A percentile compares a stretch with the other conserved stretches of the same genome.
These are phyloP conservation scores for Tryphoninae sp. DNA, from an alignment of 2,888 invertebrate species.

Conservation along the genomic window DNA sequence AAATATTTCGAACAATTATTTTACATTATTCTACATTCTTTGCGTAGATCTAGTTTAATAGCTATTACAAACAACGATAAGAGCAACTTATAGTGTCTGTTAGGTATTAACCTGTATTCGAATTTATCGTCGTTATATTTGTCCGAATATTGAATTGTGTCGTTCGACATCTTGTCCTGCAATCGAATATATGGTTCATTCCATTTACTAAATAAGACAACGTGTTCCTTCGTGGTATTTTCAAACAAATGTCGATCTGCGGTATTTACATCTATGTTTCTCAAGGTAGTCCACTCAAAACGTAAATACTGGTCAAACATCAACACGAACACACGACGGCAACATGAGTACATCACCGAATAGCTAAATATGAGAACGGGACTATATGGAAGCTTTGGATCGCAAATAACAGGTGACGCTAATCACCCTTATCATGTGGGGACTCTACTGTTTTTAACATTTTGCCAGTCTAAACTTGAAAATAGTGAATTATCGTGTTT, in stretches of 20 bases:
- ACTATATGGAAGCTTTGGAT: no score
- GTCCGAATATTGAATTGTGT: conserved; percentile 95
- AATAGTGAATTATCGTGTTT: no score
- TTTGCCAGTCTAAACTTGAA: no score
- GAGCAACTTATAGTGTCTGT: background rate
- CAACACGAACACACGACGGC: no score
- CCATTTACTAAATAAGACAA: conserved; percentile 42
- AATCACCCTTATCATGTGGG: no score
- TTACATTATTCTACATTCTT: background rate
- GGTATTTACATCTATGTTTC: background rate
- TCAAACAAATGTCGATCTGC: background rate
- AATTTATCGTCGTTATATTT: conserved; percentile 93
- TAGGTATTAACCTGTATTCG: conserved; percentile 90
- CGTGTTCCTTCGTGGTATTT: background rate
- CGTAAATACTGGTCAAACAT: no score
- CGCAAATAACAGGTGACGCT: no score
- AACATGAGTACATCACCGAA: no score
- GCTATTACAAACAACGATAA: background rate
- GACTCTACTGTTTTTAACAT: no score
- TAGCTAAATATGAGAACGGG: no score
- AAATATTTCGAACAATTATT: conserved; percentile 21
- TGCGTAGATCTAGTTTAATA: background rate
- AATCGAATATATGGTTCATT: conserved; percentile 22
- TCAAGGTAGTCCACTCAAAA: background rate
- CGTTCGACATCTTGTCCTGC: conserved; percentile 85